Evolutionary conservation across 2,113 vertebrate species (phyloP), one percentile per base, ranked within the genome.

Genomic region (Apaloderma vittatum): DNA sequence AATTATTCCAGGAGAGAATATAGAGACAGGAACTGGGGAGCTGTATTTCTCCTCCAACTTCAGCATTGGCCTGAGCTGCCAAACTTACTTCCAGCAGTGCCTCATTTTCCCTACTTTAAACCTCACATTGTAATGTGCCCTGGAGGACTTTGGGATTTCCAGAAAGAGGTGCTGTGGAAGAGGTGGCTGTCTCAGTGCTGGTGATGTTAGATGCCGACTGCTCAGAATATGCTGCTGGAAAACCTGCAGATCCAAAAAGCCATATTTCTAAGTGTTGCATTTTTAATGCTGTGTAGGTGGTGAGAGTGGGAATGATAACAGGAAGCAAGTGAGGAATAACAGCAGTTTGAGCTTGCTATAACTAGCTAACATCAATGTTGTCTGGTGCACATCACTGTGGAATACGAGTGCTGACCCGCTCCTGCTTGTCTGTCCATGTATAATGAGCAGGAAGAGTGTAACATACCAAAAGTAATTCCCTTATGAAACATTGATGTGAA

Each of bases 11-110:
- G 36, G 1, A 1, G 10, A 34, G 19, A 32, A 15, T 11, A 3
- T 15, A 8, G 15, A 11, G 36, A 11, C 13, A 43, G 57, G 14
- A 78, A 6, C 17, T 51, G 37, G 9, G 9, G 3, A 51, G 24
- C 22, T n/a, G 12, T 3, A 1, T 19, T 94, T 82, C 2, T 1
- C 4, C 54, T 67, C 32, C 16, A 29, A 6, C 26, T 51, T 80
- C 1, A 3, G 1, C 1, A 0, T 1, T 34, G 54, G 8, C 15
- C 15, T 57, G 36, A 49, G 36, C 8, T 72, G 15, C 30, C 1
- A 1, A 91, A n/a, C 29, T 76, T 15, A 3, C 11, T 72, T 86
- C 37, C 27, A 46, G 23, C 1, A 3, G 5, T 37, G 9, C 27
- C 32, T 89, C 8, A 27, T 67, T 61, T 76, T 78, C 15, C 37